These are phyloP conservation scores for Canis aureus DNA, from an alignment of 2,113 vertebrate genomes.

Conservation along the genomic window DNA sequence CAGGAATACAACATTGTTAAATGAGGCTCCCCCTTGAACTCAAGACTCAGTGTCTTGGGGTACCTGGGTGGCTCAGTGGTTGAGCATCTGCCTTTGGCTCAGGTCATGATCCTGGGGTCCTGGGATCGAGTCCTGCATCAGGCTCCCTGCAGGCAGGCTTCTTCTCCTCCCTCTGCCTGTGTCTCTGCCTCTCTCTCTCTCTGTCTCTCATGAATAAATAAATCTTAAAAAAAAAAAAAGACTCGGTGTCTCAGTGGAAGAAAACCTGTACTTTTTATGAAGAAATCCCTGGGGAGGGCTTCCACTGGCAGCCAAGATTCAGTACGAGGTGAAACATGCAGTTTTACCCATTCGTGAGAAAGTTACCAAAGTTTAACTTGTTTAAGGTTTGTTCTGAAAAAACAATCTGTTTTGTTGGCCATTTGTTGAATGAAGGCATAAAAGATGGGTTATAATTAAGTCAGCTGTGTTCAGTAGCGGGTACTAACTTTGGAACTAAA, in stretches of 20 bases:
- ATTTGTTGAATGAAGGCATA: not conserved
- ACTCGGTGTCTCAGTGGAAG: not conserved
- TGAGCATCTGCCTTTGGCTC: too few species aligned
- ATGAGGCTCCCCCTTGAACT: not conserved
- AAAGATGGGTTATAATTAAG: not conserved
- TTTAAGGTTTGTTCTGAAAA: not conserved
- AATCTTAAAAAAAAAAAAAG: not conserved
- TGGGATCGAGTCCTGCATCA: too few species aligned
- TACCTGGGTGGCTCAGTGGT: too few species aligned
- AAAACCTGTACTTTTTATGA: not conserved
- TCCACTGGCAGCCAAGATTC: rapidly evolving
- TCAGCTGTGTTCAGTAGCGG: not conserved
- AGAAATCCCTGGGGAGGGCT: not conserved
- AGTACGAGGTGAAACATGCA: not conserved
- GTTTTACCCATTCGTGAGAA: not conserved
- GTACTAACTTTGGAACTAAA: not conserved
- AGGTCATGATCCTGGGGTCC: too few species aligned
- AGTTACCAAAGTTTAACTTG: not conserved
- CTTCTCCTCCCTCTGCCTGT: too few species aligned
- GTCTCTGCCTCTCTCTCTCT: too few species aligned
- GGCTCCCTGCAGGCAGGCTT: too few species aligned
- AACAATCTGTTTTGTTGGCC: not conserved
- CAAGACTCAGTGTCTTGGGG: not conserved
- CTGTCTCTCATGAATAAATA: too few species aligned
- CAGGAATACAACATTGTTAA: not conserved